Conservation (phyloP, 1,140 invertebrate species). For the Pseudomyrmex dendroicus region DNA sequence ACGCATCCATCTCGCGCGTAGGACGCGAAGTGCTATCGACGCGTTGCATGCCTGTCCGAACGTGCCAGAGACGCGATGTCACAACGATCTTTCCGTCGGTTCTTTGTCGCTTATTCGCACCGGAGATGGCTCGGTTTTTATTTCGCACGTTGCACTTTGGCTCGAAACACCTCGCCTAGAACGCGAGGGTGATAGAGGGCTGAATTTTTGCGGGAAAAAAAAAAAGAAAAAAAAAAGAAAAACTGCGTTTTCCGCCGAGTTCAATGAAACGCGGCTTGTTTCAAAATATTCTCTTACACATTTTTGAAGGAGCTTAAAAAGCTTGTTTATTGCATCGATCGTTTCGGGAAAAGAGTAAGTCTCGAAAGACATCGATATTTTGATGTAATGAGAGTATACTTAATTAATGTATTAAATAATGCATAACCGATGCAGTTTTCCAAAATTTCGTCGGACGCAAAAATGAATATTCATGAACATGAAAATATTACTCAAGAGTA, state of each 20-base stretch:
- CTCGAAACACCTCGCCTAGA: no score
- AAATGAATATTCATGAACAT: slow-evolving; percentile 41
- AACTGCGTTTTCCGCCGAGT: no score
- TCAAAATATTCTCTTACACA: neutral
- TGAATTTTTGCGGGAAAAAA: no score
- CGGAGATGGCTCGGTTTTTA: neutral
- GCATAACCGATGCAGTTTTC: slow-evolving; percentile 28
- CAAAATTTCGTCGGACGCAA: slow-evolving; percentile 18
- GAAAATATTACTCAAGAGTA: neutral
- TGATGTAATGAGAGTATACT: slow-evolving; percentile 22
- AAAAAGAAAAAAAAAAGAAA: no score
- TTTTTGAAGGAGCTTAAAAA: neutral
- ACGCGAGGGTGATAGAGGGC: no score
- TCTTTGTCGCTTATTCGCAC: neutral
- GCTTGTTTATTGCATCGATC: neutral
- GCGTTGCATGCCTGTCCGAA: neutral
- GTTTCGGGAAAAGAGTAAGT: neutral
- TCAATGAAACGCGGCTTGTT: neutral
- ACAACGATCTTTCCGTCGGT: neutral
- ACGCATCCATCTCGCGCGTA: neutral
- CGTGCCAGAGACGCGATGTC: slow-evolving; percentile 3
- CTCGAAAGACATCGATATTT: slow-evolving; percentile 8
- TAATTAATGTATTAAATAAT: neutral
- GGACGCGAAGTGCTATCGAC: neutral
- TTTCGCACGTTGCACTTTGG: neutral